Conservation (phyloP, 2,888 invertebrate species). For the Branchellion lobata region DNA sequence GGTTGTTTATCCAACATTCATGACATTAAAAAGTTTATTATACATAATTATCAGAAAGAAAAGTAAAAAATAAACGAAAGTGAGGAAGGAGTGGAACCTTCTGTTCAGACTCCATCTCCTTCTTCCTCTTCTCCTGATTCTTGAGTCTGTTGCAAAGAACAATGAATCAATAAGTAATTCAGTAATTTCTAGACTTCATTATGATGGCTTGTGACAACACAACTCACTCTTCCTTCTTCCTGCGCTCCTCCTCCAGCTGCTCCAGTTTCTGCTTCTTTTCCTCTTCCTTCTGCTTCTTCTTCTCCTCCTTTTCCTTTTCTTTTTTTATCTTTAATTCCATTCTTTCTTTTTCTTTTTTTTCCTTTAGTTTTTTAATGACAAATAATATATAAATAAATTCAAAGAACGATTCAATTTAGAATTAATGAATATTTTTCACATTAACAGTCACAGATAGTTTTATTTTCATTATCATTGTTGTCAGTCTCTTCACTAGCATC, state of each 20-base stretch:
- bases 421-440: too few relatives aligned
- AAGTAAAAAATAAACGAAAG: too few relatives aligned
- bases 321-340: conserved; percentile 43
- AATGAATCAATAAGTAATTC: too few relatives aligned
- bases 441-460: too few relatives aligned
- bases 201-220: too few relatives aligned
- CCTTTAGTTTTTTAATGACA: conserved; percentile 40
- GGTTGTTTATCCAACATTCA: too few relatives aligned
- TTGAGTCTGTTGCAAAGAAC: background rate
- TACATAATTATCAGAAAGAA: too few relatives aligned
- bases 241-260: conserved; percentile 57
- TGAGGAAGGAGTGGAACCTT: background rate
- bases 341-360: conserved; percentile 47
- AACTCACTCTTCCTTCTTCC: conserved; percentile 55
- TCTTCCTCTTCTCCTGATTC: conserved; percentile 2
- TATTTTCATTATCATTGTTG: too few relatives aligned
- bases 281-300: conserved; percentile 49
- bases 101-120: background rate
- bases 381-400: background rate
- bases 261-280: conserved; percentile 51
- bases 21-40: too few relatives aligned
- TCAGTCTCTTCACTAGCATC: too few relatives aligned
- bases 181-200: too few relatives aligned
- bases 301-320: conserved; percentile 52
- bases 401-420: too few relatives aligned